Evolutionary conservation across 2,113 vertebrate genomes (phyloP), one percentile per base, ranked within the genome.

Genomic region (Saguinus midas): DNA sequence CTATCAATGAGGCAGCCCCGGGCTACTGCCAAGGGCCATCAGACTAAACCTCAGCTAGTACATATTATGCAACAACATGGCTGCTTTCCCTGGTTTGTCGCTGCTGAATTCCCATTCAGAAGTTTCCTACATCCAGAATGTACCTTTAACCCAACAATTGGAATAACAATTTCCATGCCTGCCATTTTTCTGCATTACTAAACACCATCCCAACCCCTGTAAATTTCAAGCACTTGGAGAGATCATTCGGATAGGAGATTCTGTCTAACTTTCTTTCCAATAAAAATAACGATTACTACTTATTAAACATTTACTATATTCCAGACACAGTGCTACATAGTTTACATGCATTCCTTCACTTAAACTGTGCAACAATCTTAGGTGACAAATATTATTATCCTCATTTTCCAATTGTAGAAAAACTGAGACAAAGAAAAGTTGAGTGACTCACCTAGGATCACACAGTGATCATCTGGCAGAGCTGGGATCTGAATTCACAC

Each of bases 21-120:
- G 43, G 18, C 43, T 23, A 84, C 48, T 83, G 72, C 64, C 20
- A 79, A 80, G 8, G 52, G 5, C 61, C 61, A 81, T 80, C 68
- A 94, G 61, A 94, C 45, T 87, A 92, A 68, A 91, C 10, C 17
- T 89, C 48, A 89, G 48, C 27, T 91, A 93, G 55, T 58, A 94
- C 29, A 35, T 58, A 17, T 40, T 81, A 25, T 66, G 8, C 18
- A 82, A 23, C 32, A 75, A 20, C 37, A 86, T 68, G 58, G 73
- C 0, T 40, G 7, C n/a, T 87, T 61, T 82, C 50, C n/a, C 48
- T 23, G 90, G 9, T 80, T 90, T 80, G n/a, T 35, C 37, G 23
- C 25, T 72, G 35, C 25, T 52, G 27, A 79, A 7, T 58, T 92
- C 14, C 70, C 64, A 92, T 43, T 66, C 27, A 45, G 75, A 23